Evolutionary conservation across 2,113 vertebrate species (phyloP).

Genomic region (Stictonetta naevosa): DNA sequence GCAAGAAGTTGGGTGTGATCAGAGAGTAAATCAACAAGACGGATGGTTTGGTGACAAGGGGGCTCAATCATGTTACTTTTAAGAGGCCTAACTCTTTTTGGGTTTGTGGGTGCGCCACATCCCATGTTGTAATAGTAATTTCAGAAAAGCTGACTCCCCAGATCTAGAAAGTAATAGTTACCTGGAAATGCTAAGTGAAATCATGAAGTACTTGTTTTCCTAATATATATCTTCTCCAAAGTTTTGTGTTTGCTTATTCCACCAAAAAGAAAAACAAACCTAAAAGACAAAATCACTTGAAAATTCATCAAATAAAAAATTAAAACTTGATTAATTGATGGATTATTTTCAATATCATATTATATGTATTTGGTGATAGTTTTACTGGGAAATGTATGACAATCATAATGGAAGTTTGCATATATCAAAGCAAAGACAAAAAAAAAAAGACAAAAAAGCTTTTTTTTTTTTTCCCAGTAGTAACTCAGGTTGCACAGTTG

Average conservation of each 20-base stretch:
- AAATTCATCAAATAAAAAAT: neutral
- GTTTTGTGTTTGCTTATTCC: neutral
- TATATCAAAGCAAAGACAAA: neutral
- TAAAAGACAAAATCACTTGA: neutral
- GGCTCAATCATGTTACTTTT: neutral
- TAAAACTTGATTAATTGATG: neutral
- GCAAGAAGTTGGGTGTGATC: neutral
- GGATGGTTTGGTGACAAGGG: neutral
- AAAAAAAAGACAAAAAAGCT: neutral
- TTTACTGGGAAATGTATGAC: neutral
- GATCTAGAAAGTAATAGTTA: neutral
- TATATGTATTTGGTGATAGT: neutral
- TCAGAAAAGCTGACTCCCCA: neutral
- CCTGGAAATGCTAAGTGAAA: neutral
- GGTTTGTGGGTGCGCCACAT: neutral
- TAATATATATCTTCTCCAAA: neutral
- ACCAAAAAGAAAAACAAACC: neutral
- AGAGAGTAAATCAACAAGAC: neutral
- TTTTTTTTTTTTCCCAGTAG: neutral
- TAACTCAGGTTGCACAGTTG: neutral
- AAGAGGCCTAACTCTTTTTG: neutral
- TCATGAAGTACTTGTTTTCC: neutral
- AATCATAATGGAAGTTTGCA: neutral
- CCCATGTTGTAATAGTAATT: neutral
- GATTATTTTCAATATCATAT: neutral